Percentiles rank a stretch among this genome's conserved stretches.
These are phyloP conservation scores for Nettapus auritus DNA, from an alignment of 2,113 vertebrate genomes.

Conservation along the genomic window DNA sequence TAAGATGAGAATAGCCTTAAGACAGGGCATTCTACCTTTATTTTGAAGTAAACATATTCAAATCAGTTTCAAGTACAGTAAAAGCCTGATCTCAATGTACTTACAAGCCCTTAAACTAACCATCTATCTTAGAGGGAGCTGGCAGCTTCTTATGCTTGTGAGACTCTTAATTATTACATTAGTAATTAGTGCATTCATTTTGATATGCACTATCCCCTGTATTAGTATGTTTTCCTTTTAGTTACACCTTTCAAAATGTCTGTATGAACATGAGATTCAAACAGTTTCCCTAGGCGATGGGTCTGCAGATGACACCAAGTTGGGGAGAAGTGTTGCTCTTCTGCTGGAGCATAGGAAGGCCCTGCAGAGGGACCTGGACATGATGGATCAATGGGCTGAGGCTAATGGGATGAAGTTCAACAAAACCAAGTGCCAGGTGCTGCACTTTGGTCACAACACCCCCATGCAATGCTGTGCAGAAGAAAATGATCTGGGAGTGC, in stretches of 20 bases:
- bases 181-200: neutral
- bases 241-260: conserved; percentile 44
- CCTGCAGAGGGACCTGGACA: no score
- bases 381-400: no score
- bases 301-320: no score
- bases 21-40: neutral
- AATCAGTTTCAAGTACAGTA: neutral
- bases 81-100: conserved; percentile 5
- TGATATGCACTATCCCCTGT: neutral
- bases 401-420: no score
- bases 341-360: no score
- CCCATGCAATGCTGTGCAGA: no score
- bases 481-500: no score
- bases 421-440: no score
- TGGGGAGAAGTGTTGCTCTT: no score
- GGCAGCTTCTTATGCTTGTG: neutral
- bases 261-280: neutral
- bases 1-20: neutral
- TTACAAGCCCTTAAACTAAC: neutral
- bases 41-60: neutral
- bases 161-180: neutral
- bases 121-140: neutral
- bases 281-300: neutral
- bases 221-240: conserved; percentile 20
- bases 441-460: no score